Percentiles rank a stretch among this genome's conserved stretches.
These are phyloP conservation scores for Anthrax anthrax DNA, from an alignment of 2,888 invertebrate genomes.

Conservation along the genomic window DNA sequence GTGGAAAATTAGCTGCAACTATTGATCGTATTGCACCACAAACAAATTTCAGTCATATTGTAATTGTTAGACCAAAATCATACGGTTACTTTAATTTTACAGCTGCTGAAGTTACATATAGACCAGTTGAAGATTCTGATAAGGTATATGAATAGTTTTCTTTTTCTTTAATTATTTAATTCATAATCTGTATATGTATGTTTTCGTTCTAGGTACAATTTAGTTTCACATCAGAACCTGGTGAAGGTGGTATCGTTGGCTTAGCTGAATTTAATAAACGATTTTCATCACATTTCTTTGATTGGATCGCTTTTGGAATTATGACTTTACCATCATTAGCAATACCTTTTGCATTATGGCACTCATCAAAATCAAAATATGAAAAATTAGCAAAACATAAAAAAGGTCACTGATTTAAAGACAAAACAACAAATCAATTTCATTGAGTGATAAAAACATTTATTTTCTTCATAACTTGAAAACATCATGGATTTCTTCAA, in stretches of 20 bases:
- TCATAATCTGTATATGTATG: neutral
- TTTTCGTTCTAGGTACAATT: constrained; percentile 53
- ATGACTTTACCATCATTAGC: constrained; percentile 92
- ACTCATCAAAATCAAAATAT: constrained; percentile 87
- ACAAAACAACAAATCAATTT: no score
- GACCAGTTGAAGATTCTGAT: constrained; percentile 65
- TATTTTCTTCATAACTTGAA: no score
- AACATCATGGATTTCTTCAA: no score
- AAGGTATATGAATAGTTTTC: constrained; percentile 37
- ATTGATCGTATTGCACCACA: constrained; percentile 86
- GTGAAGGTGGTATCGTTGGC: constrained; percentile 87
- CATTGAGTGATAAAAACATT: no score
- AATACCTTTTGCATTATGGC: constrained; percentile 91
- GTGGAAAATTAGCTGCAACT: constrained; percentile 67
- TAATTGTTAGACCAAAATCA: constrained; percentile 77
- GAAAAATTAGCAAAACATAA: constrained; percentile 64
- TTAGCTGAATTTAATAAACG: constrained; percentile 89
- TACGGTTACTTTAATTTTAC: constrained; percentile 96
- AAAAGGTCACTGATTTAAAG: constrained; percentile 31
- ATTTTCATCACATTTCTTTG: constrained; percentile 92
- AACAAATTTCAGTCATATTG: constrained; percentile 85
- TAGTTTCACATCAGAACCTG: constrained; percentile 74
- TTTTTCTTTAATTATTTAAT: neutral
- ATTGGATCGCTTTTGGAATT: constrained; percentile 93
- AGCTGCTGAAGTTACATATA: constrained; percentile 84